Base-by-base conservation (phyloP, 2,797 vertebrate species). In the Sebastiscus albofasciatus region DNA sequence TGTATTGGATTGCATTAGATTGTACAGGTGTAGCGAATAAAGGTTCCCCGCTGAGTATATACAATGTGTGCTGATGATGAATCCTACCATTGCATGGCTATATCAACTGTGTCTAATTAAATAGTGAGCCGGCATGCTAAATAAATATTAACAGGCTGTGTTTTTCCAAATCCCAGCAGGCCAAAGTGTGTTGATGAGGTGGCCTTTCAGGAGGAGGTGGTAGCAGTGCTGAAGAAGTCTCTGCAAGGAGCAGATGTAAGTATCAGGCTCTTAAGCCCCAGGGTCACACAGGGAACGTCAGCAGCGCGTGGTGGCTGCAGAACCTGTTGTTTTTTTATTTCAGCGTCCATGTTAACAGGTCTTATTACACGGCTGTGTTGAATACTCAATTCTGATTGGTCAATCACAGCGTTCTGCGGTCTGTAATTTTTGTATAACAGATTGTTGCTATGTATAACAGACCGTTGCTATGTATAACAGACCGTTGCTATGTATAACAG, bases 121-220 rank as follows among this genome's bases (percentile, higher is more conserved):
- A 22, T 8, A 58, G 14, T 33, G 9, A 24, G 11, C n/a, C 14
- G 22, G 11, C 6, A 18, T 58, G 22, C 7, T 36, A 8, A 34
- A 31, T 33, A 11, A 3, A 52, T 72, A 18, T 49, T 60, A 55
- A 82, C 59, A 12, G 11, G 6, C n/a, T 72, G 29, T 75, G 59
- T 74, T 67, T 86, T 7, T 80, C 24, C 12, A 8, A 39, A 71
- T 42, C 62, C 9, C 89, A 99, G 98, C 90, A 96, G 98, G 26
- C 98, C 98, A 2, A 99, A 97, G 92, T 97, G 96, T 72, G 96
- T 99, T 46, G 96, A 98, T 93, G 98, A 99, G 77, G 97, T 99
- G 0, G 98, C 98, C n/a, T 99, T 96, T 91, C 98, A 99, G 91
- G 98, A 99, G 67, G 98, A 99, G 94, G 98, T 99, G 76, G 97